Conservation (phyloP, 1,140 invertebrate species). For the Drosophila nebulosa region DNA sequence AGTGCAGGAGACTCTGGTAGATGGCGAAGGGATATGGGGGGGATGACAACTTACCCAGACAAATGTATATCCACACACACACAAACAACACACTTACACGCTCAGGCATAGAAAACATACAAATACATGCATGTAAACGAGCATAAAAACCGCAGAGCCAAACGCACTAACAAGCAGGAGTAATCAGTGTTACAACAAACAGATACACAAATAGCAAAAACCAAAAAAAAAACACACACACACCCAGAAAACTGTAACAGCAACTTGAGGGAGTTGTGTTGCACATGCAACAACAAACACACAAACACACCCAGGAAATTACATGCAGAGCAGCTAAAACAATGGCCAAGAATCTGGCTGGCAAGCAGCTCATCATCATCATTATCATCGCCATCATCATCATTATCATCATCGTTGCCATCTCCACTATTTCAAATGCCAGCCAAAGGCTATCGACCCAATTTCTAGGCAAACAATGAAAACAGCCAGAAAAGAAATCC, state of each 20-base stretch:
- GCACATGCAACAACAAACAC: conserved; percentile 7
- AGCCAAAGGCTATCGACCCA: conserved; percentile 56
- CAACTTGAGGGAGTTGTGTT: conserved; percentile 11
- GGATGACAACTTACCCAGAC: conserved; percentile 15
- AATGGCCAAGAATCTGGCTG: conserved; percentile 48
- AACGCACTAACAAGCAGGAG: conserved; percentile 73
- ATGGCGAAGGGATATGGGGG: not conserved
- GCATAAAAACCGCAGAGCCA: conserved; percentile 68
- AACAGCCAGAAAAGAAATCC: conserved; percentile 45
- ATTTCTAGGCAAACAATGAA: conserved; percentile 66
- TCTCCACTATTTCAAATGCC: conserved; percentile 14
- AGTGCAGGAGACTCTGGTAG: conserved; percentile 31
- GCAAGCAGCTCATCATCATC: conserved; percentile 32
- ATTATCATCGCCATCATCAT: conserved; percentile 24
- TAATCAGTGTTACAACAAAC: conserved; percentile 63
- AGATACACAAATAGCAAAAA: conserved; percentile 17
- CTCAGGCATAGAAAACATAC: conserved; percentile 5
- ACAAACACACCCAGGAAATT: conserved; percentile 48
- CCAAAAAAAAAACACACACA: conserved; percentile 25
- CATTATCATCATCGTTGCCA: conserved; percentile 4
- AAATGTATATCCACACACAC: not conserved
- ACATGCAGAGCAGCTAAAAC: conserved; percentile 68
- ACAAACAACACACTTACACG: not conserved
- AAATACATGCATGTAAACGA: conserved; percentile 59
- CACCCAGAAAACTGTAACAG: not conserved